phyloP scores from a whole-genome alignment of 2,797 vertebrate genomes.

The Tamandua tetradactyla region DNA sequence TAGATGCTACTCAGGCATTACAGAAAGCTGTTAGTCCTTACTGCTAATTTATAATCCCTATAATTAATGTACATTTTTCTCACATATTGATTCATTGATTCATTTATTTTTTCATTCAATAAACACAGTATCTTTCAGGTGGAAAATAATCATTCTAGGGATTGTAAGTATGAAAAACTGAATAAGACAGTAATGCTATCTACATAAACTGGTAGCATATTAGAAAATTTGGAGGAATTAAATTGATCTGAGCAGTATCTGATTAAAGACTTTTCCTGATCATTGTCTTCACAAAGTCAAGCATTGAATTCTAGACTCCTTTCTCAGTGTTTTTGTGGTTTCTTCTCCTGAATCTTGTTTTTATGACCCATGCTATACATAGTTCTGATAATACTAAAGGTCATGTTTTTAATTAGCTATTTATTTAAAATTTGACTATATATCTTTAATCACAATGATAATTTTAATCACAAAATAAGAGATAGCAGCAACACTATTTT shows the following conservation, averaged over 20 bases:
- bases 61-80: background rate
- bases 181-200: background rate
- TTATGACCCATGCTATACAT: background rate
- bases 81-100: background rate
- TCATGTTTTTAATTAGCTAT: background rate
- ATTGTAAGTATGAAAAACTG: background rate
- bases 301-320: background rate
- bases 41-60: background rate
- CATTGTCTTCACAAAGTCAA: background rate
- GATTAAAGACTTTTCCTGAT: background rate
- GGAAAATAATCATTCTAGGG: background rate
- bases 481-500: background rate
- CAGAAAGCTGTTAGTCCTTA: background rate
- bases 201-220: background rate
- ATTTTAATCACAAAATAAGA: background rate
- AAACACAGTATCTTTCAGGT: background rate
- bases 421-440: slow-evolving; percentile 16
- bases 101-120: background rate
- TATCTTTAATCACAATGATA: background rate
- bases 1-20: background rate
- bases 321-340: background rate
- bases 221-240: slow-evolving; percentile 19
- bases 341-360: background rate
- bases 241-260: background rate
- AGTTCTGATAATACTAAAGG: background rate